These are phyloP conservation scores for Hesperophylax magnus DNA, from an alignment of 1,140 invertebrate genomes.

Conservation along the genomic window DNA sequence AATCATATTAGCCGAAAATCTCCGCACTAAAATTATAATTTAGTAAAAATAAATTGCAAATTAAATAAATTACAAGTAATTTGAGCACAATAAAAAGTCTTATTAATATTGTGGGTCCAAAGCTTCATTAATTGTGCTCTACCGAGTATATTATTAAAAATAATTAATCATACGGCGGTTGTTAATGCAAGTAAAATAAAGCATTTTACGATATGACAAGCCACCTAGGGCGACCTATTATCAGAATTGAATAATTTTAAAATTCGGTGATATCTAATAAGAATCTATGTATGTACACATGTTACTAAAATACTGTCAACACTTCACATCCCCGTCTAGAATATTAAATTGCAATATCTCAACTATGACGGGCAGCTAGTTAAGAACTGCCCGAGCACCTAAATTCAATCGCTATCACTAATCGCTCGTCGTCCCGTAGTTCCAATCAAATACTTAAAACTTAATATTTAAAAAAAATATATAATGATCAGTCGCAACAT, in stretches of 20 bases:
- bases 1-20: no score
- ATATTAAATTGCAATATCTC: constrained; percentile 11
- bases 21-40: no score
- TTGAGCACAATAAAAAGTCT: no score
- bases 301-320: constrained; percentile 11
- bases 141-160: no score
- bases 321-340: neutral
- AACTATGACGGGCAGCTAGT: neutral
- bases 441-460: neutral
- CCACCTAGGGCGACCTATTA: constrained; percentile 1
- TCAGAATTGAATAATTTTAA: neutral
- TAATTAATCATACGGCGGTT: no score
- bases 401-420: constrained; percentile 31
- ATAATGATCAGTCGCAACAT: constrained; percentile 41
- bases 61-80: no score
- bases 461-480: neutral
- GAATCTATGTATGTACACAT: neutral
- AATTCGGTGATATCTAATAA: constrained; percentile 21
- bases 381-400: constrained; percentile 26
- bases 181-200: constrained; percentile 1
- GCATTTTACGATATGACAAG: constrained; percentile 22
- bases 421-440: neutral
- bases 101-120: no score
- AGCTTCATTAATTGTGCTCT: no score
- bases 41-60: no score